Conservation (phyloP, 2,113 vertebrate genomes). For the Myotis davidii region DNA sequence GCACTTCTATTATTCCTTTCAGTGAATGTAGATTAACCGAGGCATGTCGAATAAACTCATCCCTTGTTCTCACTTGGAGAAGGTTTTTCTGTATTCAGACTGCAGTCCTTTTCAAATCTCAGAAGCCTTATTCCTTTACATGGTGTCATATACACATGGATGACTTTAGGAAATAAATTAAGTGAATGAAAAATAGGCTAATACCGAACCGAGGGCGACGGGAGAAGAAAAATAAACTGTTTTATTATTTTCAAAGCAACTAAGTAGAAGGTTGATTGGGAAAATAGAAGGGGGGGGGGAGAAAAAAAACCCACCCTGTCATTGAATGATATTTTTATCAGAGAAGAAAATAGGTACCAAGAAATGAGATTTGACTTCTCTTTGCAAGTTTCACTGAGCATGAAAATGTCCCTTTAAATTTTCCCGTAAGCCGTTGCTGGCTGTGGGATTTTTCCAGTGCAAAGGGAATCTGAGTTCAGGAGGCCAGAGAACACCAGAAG, state of each 20-base stretch:
- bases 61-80: background rate
- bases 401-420: constrained; percentile 74
- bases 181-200: constrained; percentile 35
- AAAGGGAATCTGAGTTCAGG: constrained; percentile 66
- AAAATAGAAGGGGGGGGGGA: background rate
- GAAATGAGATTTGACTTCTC: constrained; percentile 63
- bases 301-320: background rate
- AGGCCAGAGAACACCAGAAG: constrained; percentile 53
- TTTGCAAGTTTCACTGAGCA: constrained; percentile 65
- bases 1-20: background rate
- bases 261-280: constrained; percentile 28
- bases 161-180: constrained; percentile 13
- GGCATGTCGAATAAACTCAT: background rate
- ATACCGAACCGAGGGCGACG: background rate
- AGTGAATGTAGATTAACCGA: background rate
- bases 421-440: background rate
- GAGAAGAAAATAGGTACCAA: constrained; percentile 41
- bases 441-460: constrained; percentile 59
- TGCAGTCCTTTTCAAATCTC: background rate
- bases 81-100: background rate
- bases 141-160: background rate
- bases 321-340: constrained; percentile 26
- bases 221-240: constrained; percentile 52
- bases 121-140: background rate
- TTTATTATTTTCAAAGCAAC: constrained; percentile 60